phyloP scores from a whole-genome alignment of 2,113 vertebrate genomes.

The Apteryx mantelli region DNA sequence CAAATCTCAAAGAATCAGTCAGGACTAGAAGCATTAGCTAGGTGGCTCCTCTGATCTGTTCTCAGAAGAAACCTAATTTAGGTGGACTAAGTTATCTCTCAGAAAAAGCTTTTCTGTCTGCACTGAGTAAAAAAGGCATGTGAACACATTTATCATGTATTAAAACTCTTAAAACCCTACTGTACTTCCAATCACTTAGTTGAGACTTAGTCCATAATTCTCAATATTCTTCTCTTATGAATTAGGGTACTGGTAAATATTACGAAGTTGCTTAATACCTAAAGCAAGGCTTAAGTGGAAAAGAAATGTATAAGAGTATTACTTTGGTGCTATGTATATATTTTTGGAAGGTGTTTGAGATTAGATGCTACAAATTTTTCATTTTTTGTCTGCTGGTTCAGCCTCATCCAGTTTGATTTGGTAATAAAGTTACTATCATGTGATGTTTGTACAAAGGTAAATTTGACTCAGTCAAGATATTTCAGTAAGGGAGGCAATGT shows the following conservation, averaged over 20 bases:
- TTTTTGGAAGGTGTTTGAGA: not conserved
- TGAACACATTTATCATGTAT: not conserved
- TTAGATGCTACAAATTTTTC: not conserved
- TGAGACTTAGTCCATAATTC: not conserved
- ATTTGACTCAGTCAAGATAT: not conserved
- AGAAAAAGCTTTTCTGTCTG: conserved; percentile 1
- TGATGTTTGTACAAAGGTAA: not conserved
- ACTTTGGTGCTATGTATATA: not conserved
- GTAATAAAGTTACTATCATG: not conserved
- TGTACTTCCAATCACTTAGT: not conserved
- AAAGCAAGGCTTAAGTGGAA: not conserved
- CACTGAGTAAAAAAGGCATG: not conserved
- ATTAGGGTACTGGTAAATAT: not conserved
- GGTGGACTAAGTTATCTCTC: not conserved
- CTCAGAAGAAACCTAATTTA: conserved; percentile 3
- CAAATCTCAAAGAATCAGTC: not conserved
- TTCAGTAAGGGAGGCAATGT: not conserved
- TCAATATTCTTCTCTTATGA: not conserved
- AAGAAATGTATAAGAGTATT: not conserved
- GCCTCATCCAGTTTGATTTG: not conserved
- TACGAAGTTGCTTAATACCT: not conserved
- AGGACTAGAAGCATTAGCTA: not conserved
- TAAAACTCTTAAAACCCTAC: not conserved
- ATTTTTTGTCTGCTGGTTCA: not conserved
- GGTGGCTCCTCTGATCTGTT: not conserved